Evolutionary conservation across 2,113 vertebrate species (phyloP), one percentile per base, ranked within the genome.

Genomic region (Myrmophylax atrothorax): DNA sequence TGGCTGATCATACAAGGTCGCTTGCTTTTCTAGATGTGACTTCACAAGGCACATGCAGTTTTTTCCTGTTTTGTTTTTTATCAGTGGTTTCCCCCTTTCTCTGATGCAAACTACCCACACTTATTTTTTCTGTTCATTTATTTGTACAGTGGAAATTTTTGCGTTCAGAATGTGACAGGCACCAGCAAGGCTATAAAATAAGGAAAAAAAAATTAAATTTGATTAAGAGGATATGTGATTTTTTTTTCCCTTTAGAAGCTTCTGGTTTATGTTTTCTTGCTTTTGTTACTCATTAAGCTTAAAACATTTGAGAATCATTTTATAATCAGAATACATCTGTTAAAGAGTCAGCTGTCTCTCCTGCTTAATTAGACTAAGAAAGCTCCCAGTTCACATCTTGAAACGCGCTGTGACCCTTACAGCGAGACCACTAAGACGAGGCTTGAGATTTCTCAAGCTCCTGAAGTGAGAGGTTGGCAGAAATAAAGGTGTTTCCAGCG

Each of bases 131-230:
- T 89, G 29, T 60, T 93, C 10, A 53, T 68, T 94, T 78, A 86
- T 56, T 90, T 68, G 44, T 67, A 81, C 49, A 60, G 40, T 68
- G 80, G 88, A 89, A 92, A 66, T 81, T 96, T 90, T 83, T 67
- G 28, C 68, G 79, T 87, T 84, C 73, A 66, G 55, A 82, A 37
- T 46, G 52, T 68, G 55, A 56, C 28, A 75, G 66, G 73, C 33
- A 70, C 3, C 5, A 62, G 70, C 37, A 93, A 69, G 33, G 33
- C 46, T 84, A 38, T 60, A 75, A 90, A 80, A 81, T 75, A 67
- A 49, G 25, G 70, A 49, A 73, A 91, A 91, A 83, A 35, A 44
- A 85, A 79, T 89, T 35, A 53, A 73, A 95, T 74, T n/a, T 76
- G 52, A 75, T 64, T 53, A 83, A 49, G 35, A 92, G 59, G 29